Percentiles rank a stretch among this genome's conserved stretches.
phyloP scores from a whole-genome alignment of 2,797 vertebrate species.

The Tarsius wallacei region DNA sequence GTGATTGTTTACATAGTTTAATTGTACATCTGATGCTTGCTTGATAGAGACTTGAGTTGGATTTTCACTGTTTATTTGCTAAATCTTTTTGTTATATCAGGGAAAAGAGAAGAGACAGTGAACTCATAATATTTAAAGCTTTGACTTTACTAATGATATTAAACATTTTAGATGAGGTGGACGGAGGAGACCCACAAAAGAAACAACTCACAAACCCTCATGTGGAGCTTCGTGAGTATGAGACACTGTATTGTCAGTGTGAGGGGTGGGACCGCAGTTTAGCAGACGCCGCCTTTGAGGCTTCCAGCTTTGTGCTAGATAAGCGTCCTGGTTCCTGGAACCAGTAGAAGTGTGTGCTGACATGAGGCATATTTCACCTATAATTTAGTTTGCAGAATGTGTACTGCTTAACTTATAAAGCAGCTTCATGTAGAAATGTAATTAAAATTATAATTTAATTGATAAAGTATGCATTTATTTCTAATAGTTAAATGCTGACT shows the following conservation, averaged over 20 bases:
- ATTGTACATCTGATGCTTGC: background rate
- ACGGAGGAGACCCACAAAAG: conserved; percentile 96
- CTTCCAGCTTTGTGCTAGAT: conserved; percentile 14
- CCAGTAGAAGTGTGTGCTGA: conserved; percentile 9
- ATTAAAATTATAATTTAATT: conserved; percentile 29
- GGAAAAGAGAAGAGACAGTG: background rate
- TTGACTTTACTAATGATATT: conserved; percentile 70
- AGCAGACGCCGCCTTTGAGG: background rate
- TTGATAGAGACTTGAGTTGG: background rate
- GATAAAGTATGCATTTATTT: conserved; percentile 31
- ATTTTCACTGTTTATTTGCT: background rate
- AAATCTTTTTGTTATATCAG: conserved; percentile 42
- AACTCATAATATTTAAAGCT: conserved; percentile 42
- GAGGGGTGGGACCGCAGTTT: background rate
- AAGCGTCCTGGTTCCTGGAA: conserved; percentile 35
- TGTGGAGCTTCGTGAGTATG: conserved; percentile 97
- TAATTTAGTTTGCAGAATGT: conserved; percentile 44
- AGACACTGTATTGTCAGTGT: conserved; percentile 13
- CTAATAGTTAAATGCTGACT: conserved; percentile 26
- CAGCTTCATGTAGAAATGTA: conserved; percentile 45
- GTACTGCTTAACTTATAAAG: background rate
- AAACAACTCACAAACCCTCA: conserved; percentile 97
- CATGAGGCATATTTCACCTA: background rate
- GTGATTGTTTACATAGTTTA: conserved; percentile 3
- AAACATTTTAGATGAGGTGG: conserved; percentile 94